These are phyloP conservation scores for Oscheius sp. DNA, from an alignment of 1,140 invertebrate species.

Conservation along the genomic window DNA sequence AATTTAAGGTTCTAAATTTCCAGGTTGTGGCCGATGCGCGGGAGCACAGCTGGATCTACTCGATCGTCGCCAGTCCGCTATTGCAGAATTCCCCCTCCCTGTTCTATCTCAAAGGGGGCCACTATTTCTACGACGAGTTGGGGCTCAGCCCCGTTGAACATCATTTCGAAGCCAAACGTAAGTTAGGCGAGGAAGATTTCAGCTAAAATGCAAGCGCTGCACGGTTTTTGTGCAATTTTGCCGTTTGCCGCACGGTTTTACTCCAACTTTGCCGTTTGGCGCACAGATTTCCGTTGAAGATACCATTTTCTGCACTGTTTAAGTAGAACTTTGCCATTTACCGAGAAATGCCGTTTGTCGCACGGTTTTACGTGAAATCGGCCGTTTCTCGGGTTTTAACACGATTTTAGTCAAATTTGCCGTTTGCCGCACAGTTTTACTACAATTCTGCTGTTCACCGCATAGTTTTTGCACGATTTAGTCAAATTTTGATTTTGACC, in stretches of 20 bases:
- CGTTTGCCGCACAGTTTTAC: too few relatives aligned
- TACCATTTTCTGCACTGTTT: slow-evolving; percentile 28
- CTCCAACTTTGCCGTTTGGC: not conserved
- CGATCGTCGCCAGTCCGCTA: slow-evolving; percentile 53
- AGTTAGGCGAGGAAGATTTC: too few relatives aligned
- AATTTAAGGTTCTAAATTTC: not conserved
- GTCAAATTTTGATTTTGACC: not conserved
- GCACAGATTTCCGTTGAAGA: not conserved
- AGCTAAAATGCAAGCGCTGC: too few relatives aligned
- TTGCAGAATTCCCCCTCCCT: slow-evolving; percentile 63
- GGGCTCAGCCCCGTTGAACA: slow-evolving; percentile 61
- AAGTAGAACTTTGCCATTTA: too few relatives aligned
- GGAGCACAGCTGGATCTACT: slow-evolving; percentile 56
- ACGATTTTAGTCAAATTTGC: not conserved
- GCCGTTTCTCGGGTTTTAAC: not conserved
- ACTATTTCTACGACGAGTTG: slow-evolving; percentile 63
- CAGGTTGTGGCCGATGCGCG: slow-evolving; percentile 23
- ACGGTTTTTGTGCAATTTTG: too few relatives aligned
- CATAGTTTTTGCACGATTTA: too few relatives aligned
- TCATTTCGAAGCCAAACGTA: not conserved
- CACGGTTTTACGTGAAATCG: not conserved
- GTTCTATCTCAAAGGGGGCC: slow-evolving; percentile 56
- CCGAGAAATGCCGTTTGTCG: too few relatives aligned
- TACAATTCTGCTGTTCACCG: not conserved
- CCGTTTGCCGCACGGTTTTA: not conserved